These are phyloP conservation scores for Acanthaster planci DNA, from an alignment of 35 echinoderm and acorn worm genomes.

Conservation along the genomic window DNA sequence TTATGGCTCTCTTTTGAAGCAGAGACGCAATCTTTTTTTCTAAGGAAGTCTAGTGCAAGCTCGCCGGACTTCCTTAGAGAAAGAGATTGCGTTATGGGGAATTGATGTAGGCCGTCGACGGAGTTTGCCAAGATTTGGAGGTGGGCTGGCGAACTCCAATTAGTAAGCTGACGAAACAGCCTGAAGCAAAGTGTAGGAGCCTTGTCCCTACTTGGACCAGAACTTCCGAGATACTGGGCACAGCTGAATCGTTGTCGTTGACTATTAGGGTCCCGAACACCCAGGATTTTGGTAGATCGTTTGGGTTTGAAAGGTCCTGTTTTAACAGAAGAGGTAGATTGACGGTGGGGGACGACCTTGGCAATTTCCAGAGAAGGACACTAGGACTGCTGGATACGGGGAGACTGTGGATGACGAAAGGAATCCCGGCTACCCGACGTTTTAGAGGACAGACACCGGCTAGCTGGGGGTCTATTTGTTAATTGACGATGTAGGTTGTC, in stretches of 20 bases:
- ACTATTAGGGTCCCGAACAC: background rate
- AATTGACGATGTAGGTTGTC: background rate
- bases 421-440: too few species aligned
- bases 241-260: background rate
- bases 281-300: background rate
- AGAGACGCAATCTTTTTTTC: too few species aligned
- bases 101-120: background rate
- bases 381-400: background rate
- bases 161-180: background rate
- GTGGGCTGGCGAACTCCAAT: background rate
- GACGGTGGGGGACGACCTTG: background rate
- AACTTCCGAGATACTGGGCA: background rate
- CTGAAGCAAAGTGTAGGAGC: background rate
- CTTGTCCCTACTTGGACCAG: too few species aligned
- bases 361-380: background rate
- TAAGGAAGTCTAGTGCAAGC: too few species aligned
- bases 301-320: background rate
- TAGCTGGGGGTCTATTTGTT: too few species aligned
- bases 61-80: too few species aligned
- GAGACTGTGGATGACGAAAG: background rate
- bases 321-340: background rate
- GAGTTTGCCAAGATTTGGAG: background rate
- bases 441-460: too few species aligned
- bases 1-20: too few species aligned
- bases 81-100: too few species aligned